Evolutionary conservation across 1,140 invertebrate species (phyloP).

Genomic region (Anagrus nilaparvatae): DNA sequence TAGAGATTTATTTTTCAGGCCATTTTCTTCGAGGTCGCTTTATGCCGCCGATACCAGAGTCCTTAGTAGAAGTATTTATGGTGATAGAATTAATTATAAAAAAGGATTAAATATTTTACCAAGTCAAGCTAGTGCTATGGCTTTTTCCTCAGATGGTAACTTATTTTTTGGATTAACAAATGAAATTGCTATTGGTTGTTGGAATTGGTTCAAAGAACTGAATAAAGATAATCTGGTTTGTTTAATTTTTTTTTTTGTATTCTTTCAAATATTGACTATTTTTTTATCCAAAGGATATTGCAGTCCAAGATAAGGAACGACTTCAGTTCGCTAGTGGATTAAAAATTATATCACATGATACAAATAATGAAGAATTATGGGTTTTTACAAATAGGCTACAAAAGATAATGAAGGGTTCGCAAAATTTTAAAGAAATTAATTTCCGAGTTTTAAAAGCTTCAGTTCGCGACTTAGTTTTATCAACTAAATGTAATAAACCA

Average conservation of each 20-base stretch:
- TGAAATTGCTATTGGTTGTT: slow-evolving; percentile 32
- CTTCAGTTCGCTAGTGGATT: slow-evolving; percentile 57
- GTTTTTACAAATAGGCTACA: slow-evolving; percentile 46
- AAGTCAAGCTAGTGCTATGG: slow-evolving; percentile 32
- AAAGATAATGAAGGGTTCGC: slow-evolving; percentile 17
- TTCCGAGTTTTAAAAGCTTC: slow-evolving; percentile 22
- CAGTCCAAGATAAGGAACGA: slow-evolving; percentile 40
- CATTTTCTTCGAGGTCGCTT: slow-evolving; percentile 29
- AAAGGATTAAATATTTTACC: slow-evolving; percentile 33
- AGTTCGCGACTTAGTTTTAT: slow-evolving; percentile 20
- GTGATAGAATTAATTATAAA: slow-evolving; percentile 15
- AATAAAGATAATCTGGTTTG: slow-evolving; percentile 15
- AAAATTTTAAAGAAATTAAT: slow-evolving; percentile 26
- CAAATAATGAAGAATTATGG: slow-evolving; percentile 50
- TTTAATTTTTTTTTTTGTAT: background rate
- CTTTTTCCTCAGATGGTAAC: slow-evolving; percentile 24
- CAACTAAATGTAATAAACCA: slow-evolving; percentile 33
- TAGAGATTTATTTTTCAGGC: slow-evolving; percentile 26
- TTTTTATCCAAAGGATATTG: slow-evolving; percentile 28
- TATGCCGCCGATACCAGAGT: slow-evolving; percentile 18
- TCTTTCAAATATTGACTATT: background rate
- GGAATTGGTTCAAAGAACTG: slow-evolving; percentile 23
- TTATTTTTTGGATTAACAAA: slow-evolving; percentile 30
- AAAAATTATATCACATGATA: slow-evolving; percentile 44
- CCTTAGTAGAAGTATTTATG: slow-evolving; percentile 17